phyloP scores from a whole-genome alignment of 2,113 vertebrate genomes.

The Todiramphus chloris region DNA sequence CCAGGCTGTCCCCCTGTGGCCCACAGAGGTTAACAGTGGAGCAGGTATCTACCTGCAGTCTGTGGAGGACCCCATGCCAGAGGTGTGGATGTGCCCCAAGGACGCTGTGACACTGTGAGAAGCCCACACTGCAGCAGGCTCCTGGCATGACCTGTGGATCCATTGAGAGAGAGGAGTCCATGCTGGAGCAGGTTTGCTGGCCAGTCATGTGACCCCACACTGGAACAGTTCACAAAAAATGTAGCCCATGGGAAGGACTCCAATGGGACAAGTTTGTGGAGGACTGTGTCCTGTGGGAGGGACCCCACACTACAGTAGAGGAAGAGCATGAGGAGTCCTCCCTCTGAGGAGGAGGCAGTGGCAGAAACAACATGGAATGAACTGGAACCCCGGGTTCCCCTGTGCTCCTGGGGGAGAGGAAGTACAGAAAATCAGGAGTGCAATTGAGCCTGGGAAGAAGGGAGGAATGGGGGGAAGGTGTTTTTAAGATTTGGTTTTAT shows the following conservation, averaged over 20 bases:
- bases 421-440: not conserved
- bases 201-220: not conserved
- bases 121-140: not conserved
- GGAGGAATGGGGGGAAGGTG: not conserved
- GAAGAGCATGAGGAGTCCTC: not conserved
- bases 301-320: not conserved
- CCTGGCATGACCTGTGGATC: not conserved
- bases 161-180: not conserved
- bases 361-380: no score
- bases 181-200: not conserved
- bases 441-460: not conserved
- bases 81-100: not conserved
- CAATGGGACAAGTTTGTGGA: not conserved
- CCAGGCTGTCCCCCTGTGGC: not conserved
- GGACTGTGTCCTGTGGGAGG: not conserved
- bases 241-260: not conserved
- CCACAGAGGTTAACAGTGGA: not conserved
- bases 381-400: not conserved
- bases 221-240: not conserved
- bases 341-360: not conserved
- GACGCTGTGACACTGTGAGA: not conserved
- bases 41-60: not conserved
- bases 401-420: not conserved
- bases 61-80: fast-evolving
- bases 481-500: not conserved